Percentiles rank a stretch among this genome's conserved stretches.
Conservation (phyloP, 2,888 invertebrate genomes). For the Neria commutata region DNA sequence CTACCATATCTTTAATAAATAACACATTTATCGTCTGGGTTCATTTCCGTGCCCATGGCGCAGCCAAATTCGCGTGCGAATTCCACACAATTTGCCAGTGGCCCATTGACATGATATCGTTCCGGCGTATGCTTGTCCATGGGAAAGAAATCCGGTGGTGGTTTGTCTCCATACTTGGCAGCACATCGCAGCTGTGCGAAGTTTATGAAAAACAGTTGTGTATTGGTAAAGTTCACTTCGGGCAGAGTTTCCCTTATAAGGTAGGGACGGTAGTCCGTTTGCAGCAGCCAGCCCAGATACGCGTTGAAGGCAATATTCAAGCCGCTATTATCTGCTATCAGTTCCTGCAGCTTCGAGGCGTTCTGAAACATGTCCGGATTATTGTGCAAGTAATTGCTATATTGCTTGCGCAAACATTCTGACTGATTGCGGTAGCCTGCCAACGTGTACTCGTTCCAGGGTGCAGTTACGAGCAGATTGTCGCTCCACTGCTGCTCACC, state of each 20-base stretch:
- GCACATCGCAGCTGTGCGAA: constrained; percentile 54
- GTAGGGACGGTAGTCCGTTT: constrained; percentile 23
- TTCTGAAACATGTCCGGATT: constrained; percentile 45
- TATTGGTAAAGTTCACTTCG: constrained; percentile 52
- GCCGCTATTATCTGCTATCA: constrained; percentile 49
- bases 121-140: constrained; percentile 45
- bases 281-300: constrained; percentile 50
- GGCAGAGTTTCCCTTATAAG: constrained; percentile 48
- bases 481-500: constrained; percentile 50
- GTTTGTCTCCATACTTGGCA: constrained; percentile 32
- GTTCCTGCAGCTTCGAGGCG: constrained; percentile 41
- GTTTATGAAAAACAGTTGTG: constrained; percentile 55
- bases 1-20: constrained; percentile 36
- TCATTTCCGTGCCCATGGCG: constrained; percentile 50
- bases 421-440: constrained; percentile 38
- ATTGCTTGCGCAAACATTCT: constrained; percentile 50
- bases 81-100: constrained; percentile 46
- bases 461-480: constrained; percentile 38
- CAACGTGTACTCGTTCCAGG: constrained; percentile 41
- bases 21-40: constrained; percentile 53
- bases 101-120: constrained; percentile 49
- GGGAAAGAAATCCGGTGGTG: constrained; percentile 40
- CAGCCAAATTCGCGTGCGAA: constrained; percentile 55
- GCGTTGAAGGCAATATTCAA: constrained; percentile 54
- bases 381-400: constrained; percentile 48